These are phyloP conservation scores for Drosophila birchii DNA, from an alignment of 2,888 invertebrate species.

Conservation along the genomic window DNA sequence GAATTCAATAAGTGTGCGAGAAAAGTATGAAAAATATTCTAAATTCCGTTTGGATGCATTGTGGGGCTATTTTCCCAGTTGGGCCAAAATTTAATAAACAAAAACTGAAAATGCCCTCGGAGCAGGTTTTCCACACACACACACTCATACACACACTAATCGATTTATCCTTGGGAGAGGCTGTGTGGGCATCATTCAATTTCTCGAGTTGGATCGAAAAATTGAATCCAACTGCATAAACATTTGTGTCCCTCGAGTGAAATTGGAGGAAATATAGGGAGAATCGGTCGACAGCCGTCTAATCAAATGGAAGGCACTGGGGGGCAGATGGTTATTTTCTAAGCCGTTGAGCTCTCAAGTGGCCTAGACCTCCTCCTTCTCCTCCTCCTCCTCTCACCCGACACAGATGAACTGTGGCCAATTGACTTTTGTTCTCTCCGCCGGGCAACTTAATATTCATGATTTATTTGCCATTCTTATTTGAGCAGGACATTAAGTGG, in stretches of 20 bases:
- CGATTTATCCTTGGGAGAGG: conserved; percentile 37
- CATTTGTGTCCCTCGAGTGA: conserved; percentile 57
- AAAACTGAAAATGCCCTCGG: conserved; percentile 53
- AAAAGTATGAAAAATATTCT: conserved; percentile 27
- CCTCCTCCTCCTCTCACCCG: conserved; percentile 26
- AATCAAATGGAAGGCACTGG: conserved; percentile 61
- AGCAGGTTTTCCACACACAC: conserved; percentile 28
- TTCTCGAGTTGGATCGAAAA: conserved; percentile 55
- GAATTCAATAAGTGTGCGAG: conserved; percentile 13
- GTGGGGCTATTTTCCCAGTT: conserved; percentile 1
- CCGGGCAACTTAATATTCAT: conserved; percentile 72
- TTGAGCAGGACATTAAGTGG: conserved; percentile 50
- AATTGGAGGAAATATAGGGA: conserved; percentile 27
- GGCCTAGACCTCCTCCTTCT: conserved; percentile 40
- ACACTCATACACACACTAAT: conserved; percentile 11
- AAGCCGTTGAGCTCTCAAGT: conserved; percentile 74
- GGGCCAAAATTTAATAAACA: conserved; percentile 64
- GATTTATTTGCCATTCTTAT: conserved; percentile 70
- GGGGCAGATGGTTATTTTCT: conserved; percentile 55
- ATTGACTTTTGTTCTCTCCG: conserved; percentile 72
- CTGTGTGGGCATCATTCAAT: conserved; percentile 45
- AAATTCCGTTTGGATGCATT: conserved; percentile 13
- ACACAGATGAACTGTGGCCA: conserved; percentile 54
- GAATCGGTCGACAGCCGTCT: conserved; percentile 44
- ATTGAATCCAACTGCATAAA: conserved; percentile 73